phyloP scores from a whole-genome alignment of 2,888 invertebrate species.

The Muschampia staudingeri region DNA sequence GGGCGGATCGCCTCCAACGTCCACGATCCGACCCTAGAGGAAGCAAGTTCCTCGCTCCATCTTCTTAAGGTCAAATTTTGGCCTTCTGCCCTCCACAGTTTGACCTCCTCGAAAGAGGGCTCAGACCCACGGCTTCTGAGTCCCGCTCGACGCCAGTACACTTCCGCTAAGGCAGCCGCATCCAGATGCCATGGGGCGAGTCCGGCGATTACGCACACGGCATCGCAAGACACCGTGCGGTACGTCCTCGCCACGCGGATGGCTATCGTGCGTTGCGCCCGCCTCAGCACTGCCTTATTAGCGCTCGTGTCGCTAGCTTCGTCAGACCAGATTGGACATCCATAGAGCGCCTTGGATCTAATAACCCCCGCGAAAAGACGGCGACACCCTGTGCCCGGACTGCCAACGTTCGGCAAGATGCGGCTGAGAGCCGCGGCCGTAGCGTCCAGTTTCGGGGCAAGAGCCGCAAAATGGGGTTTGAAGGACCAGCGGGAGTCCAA shows the following conservation, averaged over 20 bases:
- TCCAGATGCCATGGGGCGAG: conserved; percentile 1
- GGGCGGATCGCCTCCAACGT: conserved; percentile 10
- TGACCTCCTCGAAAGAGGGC: not conserved
- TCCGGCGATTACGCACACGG: not conserved
- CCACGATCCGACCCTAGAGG: not conserved
- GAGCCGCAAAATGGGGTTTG: conserved; percentile 6
- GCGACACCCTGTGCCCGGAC: conserved; percentile 13
- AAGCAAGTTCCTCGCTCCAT: not conserved
- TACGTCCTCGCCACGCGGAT: conserved; percentile 2
- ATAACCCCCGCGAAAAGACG: conserved; percentile 2
- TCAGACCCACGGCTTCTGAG: not conserved
- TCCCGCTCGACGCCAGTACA: not conserved
- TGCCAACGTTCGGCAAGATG: conserved; percentile 15
- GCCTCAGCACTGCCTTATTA: not conserved
- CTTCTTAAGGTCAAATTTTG: not conserved
- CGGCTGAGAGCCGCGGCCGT: conserved; percentile 24
- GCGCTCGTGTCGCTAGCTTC: not conserved
- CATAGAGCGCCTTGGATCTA: not conserved
- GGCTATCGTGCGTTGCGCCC: conserved; percentile 1
- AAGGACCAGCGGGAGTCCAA: conserved; percentile 8
- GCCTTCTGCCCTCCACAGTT: conserved; percentile 1
- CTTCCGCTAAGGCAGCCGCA: not conserved
- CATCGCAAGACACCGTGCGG: conserved; percentile 23
- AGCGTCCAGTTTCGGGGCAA: conserved; percentile 18
- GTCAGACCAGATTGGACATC: not conserved